Base-by-base conservation (phyloP, 2,797 vertebrate genomes). In the Prionace glauca region DNA sequence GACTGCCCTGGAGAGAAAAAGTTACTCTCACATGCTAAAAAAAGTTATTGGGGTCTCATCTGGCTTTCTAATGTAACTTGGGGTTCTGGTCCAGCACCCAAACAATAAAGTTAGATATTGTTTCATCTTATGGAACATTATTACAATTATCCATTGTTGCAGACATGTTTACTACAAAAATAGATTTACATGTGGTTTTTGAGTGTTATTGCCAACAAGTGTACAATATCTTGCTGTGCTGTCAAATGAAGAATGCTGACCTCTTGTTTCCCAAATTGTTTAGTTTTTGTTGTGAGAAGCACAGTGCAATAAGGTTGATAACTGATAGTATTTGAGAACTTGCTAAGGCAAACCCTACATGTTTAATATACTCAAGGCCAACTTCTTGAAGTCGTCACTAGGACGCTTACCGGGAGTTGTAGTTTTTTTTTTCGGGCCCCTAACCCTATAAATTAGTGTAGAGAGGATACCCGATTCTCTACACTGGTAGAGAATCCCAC, bases 181-280 rank as follows among this genome's bases (percentile, higher is more conserved):
- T 81, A 41, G n/a, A 81, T 11, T 60, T 60, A 50, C 26, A 90
- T 60, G 29, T 60, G 45, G 24, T 90, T 18, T 88, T 88, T 11
- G 77, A 88, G 60, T 88, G 86, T 50, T 88, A 60, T 10, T 88
- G 41, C 50, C 26, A 88, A 60, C 26, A 32, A 50, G 84, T 26
- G 84, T 87, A 56, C 84, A 88, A 36, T 88, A 45, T 88, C 45
- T 88, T 88, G 50, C 50, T 88, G 86, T 79, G 77, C 77, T 79
- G 77, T 29, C 26, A 88, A 88, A 88, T 88, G 50, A 50, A 60
- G 86, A 88, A 24, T 56, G 50, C 56, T 88, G 86, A 88, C 26
- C 45, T 45, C 50, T 50, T 88, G 20, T 26, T 88, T 88, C 86
- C 45, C 11, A 88, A 50, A 12, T 87, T 45, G 32, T 87, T 45